Percentiles rank a stretch among this genome's conserved stretches.
Evolutionary conservation across 2,888 invertebrate genomes (phyloP).

Genomic region (Matsumyia berberina): DNA sequence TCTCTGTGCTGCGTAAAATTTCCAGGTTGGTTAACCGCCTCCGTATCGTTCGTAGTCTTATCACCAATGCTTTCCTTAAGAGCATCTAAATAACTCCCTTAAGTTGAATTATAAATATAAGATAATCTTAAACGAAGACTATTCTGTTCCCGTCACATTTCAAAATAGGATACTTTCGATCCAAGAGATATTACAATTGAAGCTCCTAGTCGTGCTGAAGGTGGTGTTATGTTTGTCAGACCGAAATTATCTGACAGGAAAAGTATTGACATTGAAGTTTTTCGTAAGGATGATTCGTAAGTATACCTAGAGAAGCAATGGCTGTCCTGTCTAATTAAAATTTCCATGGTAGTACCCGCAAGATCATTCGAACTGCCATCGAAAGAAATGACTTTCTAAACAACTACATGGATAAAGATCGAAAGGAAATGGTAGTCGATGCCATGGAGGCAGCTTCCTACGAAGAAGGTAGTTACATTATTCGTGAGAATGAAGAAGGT

Average conservation of each 20-base stretch:
- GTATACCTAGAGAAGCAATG: constrained; percentile 76
- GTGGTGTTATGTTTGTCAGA: constrained; percentile 85
- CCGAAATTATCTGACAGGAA: constrained; percentile 84
- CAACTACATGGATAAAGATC: constrained; percentile 90
- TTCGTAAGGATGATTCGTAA: constrained; percentile 86
- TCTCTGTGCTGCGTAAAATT: too few species aligned
- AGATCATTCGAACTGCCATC: constrained; percentile 89
- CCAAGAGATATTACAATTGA: constrained; percentile 39
- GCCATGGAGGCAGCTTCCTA: constrained; percentile 91
- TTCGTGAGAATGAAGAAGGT: constrained; percentile 92
- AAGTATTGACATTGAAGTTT: constrained; percentile 85
- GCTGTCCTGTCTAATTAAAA: background rate
- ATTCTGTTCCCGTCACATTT: background rate
- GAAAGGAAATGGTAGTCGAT: constrained; percentile 91
- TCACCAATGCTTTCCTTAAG: too few species aligned
- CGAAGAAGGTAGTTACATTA: constrained; percentile 89
- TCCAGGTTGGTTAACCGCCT: too few species aligned
- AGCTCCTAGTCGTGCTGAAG: constrained; percentile 82
- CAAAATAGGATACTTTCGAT: constrained; percentile 59
- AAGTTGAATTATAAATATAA: too few species aligned
- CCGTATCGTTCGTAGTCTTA: too few species aligned
- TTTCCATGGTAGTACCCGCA: constrained; percentile 85
- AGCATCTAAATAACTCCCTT: too few species aligned
- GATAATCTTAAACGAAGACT: background rate
- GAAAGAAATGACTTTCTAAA: constrained; percentile 93